Conservation (phyloP, 2,113 vertebrate species). For the Cacatua alba region DNA sequence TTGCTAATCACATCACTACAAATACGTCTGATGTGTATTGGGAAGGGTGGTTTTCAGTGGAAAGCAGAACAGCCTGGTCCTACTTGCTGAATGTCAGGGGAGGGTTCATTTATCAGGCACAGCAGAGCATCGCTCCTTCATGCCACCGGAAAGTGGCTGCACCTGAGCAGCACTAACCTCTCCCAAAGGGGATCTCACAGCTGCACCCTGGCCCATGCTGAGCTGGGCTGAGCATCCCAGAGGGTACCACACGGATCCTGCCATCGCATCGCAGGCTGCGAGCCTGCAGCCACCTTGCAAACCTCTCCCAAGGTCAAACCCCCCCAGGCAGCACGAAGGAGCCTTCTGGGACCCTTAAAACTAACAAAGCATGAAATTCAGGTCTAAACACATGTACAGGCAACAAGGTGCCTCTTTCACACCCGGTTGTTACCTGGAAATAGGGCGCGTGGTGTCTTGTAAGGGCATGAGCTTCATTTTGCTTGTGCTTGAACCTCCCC, state of each 20-base stretch:
- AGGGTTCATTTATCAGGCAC: background rate
- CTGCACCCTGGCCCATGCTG: background rate
- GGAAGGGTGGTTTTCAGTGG: background rate
- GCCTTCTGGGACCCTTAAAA: background rate
- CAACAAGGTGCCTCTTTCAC: background rate
- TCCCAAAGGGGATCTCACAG: background rate
- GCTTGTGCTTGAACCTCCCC: background rate
- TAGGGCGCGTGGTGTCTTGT: background rate
- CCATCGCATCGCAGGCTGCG: rapidly evolving
- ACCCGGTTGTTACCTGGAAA: background rate
- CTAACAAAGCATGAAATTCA: slow-evolving; percentile 14
- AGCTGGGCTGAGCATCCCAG: background rate
- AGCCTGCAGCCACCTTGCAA: background rate
- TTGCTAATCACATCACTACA: background rate
- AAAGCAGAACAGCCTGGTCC: background rate
- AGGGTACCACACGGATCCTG: background rate
- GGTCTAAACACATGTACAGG: background rate
- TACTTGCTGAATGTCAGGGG: background rate
- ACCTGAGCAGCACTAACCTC: background rate
- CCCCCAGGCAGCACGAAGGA: background rate
- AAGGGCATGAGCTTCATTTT: background rate
- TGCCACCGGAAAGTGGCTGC: background rate
- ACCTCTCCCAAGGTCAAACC: slow-evolving; percentile 18
- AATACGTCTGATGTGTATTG: rapidly evolving
- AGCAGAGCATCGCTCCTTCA: background rate